Percentiles rank a stretch among this genome's conserved stretches.
Evolutionary conservation across 2,113 vertebrate species (phyloP).

Genomic region (Nothoprocta pentlandii): DNA sequence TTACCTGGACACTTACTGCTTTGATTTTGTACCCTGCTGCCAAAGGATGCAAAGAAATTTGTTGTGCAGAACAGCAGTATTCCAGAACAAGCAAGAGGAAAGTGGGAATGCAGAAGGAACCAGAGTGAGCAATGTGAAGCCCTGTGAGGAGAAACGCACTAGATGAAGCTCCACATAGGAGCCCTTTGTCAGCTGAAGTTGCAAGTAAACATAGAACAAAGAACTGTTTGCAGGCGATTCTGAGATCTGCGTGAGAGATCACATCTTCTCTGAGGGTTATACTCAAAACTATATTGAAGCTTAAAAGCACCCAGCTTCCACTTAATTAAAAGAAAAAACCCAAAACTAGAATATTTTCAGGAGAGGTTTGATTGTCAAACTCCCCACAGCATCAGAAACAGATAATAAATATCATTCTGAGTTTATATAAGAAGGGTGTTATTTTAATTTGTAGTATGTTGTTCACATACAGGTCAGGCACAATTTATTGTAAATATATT

Average conservation of each 20-base stretch:
- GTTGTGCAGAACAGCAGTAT: not conserved
- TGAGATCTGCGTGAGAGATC: not conserved
- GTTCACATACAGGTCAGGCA: not conserved
- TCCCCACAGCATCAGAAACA: not conserved
- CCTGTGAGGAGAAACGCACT: not conserved
- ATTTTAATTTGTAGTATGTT: not conserved
- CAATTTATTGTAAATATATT: not conserved
- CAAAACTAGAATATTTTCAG: not conserved
- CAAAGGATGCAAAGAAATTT: not conserved
- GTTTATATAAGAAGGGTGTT: not conserved
- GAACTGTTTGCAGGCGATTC: not conserved
- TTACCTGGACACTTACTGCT: accelerated
- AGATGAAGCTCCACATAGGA: too few species aligned
- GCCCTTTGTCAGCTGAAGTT: not conserved
- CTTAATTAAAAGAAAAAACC: not conserved
- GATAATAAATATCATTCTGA: not conserved
- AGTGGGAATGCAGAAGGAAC: not conserved
- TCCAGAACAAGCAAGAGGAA: not conserved
- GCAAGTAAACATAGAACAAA: not conserved
- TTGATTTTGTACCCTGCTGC: not conserved
- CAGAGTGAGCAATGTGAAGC: not conserved
- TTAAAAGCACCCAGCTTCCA: not conserved
- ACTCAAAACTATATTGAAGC: not conserved
- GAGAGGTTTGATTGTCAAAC: not conserved
- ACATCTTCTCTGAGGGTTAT: not conserved